Conservation (phyloP, 2,888 invertebrate species). For the Sclerodermus sp. region DNA sequence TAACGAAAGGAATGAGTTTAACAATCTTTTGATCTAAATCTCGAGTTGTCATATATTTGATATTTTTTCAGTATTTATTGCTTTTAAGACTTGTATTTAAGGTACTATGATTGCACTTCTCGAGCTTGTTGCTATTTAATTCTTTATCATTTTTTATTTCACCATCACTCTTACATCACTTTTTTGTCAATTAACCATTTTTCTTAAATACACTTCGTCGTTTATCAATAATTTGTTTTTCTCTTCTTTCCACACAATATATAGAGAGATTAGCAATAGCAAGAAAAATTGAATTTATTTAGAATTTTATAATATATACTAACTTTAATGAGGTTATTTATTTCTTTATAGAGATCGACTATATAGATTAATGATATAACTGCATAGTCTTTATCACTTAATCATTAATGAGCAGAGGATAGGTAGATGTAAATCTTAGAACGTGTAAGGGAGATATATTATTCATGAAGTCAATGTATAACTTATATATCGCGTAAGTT, state of each 20-base stretch:
- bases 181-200: too few relatives aligned
- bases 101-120: constrained; percentile 14
- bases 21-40: too few relatives aligned
- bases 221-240: too few relatives aligned
- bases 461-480: too few relatives aligned
- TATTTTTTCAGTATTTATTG: constrained; percentile 9
- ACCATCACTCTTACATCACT: constrained; percentile 1
- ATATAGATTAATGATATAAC: constrained; percentile 23
- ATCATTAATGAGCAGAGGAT: constrained; percentile 50
- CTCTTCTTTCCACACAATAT: too few relatives aligned
- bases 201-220: too few relatives aligned
- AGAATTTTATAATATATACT: constrained; percentile 16
- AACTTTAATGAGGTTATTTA: constrained; percentile 27
- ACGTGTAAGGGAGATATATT: constrained; percentile 29
- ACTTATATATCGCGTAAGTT: too few relatives aligned
- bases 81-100: constrained; percentile 14
- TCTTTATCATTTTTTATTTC: constrained; percentile 13
- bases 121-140: constrained; percentile 12
- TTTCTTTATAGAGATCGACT: constrained; percentile 29
- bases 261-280: background rate
- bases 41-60: constrained; percentile 12
- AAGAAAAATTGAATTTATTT: background rate
- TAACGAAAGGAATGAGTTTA: too few relatives aligned
- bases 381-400: constrained; percentile 29
- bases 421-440: constrained; percentile 44